Conservation (phyloP, 2,888 invertebrate species). For the Habroteleia sp. region DNA sequence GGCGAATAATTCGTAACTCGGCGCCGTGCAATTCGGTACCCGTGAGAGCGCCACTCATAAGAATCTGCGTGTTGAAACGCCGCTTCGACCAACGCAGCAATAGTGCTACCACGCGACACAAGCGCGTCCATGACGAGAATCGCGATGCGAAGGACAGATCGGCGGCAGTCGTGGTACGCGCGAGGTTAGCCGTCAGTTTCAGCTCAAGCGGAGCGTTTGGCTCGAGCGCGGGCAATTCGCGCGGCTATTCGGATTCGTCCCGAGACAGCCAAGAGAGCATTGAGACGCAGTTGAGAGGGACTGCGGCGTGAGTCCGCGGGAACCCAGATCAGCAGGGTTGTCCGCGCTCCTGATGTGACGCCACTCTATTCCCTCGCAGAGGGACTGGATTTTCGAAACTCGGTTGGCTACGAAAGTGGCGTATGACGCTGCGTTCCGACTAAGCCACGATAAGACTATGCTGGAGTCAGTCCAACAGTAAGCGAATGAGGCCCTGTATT, state of each 20-base stretch:
- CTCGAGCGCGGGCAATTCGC: background rate
- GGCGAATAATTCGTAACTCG: too few species aligned
- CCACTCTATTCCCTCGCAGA: background rate
- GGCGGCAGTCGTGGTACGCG: background rate
- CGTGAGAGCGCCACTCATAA: too few species aligned
- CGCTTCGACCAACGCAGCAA: background rate
- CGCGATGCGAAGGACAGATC: background rate
- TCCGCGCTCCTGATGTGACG: background rate
- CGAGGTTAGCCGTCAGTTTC: background rate
- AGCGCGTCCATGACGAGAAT: background rate
- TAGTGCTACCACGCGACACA: background rate
- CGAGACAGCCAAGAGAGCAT: background rate
- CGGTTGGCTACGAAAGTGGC: background rate
- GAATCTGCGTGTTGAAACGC: too few species aligned
- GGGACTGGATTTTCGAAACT: background rate
- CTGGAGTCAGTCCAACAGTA: background rate
- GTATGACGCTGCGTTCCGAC: background rate
- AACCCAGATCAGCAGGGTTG: background rate
- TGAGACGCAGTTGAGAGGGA: too few species aligned
- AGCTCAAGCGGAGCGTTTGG: background rate
- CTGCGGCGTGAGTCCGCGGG: background rate
- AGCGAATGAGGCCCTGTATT: background rate
- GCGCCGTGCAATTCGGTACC: too few species aligned
- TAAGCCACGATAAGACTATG: background rate
- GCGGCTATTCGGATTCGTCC: background rate